A percentile compares a stretch with the other conserved stretches of the same genome.
These are phyloP conservation scores for Talpa occidentalis DNA, from an alignment of 2,113 vertebrate species.

Conservation along the genomic window DNA sequence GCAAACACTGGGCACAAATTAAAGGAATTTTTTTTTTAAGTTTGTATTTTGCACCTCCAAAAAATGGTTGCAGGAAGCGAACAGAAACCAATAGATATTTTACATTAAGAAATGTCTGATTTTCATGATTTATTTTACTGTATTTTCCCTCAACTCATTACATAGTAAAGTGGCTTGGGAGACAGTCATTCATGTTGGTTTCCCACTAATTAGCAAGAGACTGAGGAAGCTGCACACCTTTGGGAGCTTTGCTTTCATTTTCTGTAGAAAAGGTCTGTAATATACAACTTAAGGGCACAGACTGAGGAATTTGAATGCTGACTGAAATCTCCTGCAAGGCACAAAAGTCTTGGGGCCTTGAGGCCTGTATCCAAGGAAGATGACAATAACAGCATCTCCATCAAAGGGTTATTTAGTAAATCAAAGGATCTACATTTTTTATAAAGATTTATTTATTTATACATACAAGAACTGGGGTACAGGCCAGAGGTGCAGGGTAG, in stretches of 20 bases:
- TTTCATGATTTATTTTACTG: neutral
- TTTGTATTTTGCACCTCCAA: neutral
- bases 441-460: too few relatives aligned
- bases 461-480: too few relatives aligned
- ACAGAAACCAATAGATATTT: neutral
- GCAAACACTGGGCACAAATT: neutral
- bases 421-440: neutral
- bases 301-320: neutral
- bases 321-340: rapidly evolving
- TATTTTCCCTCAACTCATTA: neutral
- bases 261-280: neutral
- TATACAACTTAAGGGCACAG: neutral
- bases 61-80: neutral
- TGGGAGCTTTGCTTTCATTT: neutral
- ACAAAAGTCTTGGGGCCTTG: neutral
- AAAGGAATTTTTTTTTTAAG: neutral
- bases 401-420: neutral
- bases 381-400: neutral
- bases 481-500: too few relatives aligned
- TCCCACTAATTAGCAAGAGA: neutral
- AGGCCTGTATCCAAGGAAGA: neutral
- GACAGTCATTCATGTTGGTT: neutral
- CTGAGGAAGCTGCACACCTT: neutral
- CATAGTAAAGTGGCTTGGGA: neutral
- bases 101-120: neutral